Conservation (phyloP, 2,113 vertebrate species). For the Pomatostomus ruficeps region DNA sequence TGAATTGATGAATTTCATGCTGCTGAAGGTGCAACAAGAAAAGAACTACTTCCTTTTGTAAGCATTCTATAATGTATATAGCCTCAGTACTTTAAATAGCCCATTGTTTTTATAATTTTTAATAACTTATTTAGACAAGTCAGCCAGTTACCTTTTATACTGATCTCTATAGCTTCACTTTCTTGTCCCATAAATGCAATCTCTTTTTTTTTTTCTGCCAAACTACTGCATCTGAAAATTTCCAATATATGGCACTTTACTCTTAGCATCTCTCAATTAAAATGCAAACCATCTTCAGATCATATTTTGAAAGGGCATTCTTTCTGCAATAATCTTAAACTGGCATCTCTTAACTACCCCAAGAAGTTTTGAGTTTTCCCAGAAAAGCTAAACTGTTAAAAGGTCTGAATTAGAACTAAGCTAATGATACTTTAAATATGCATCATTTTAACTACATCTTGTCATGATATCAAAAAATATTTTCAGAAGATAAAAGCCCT, state of each 20-base stretch:
- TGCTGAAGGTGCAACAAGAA: not conserved
- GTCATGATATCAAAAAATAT: not conserved
- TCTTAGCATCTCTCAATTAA: not conserved
- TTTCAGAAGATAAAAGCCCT: not conserved
- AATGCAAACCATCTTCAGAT: not conserved
- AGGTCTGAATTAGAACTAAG: not conserved
- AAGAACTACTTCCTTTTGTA: not conserved
- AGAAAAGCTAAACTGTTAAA: not conserved
- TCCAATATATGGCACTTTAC: not conserved
- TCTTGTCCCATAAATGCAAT: not conserved
- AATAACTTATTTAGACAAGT: not conserved
- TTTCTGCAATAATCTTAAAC: not conserved
- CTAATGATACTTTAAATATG: not conserved
- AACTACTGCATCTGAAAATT: not conserved
- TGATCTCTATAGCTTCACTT: not conserved
- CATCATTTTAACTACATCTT: not conserved
- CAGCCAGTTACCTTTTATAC: not conserved
- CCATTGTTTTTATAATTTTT: not conserved
- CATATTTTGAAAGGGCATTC: not conserved
- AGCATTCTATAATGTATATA: not conserved
- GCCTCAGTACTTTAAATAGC: not conserved
- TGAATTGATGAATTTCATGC: not conserved
- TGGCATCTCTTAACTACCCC: not conserved
- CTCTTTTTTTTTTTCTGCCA: not conserved
- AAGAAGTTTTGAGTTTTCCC: not conserved